Percentiles rank a stretch among this genome's conserved stretches.
Conservation (phyloP, 2,113 vertebrate species). For the Emydura subglobosa region DNA sequence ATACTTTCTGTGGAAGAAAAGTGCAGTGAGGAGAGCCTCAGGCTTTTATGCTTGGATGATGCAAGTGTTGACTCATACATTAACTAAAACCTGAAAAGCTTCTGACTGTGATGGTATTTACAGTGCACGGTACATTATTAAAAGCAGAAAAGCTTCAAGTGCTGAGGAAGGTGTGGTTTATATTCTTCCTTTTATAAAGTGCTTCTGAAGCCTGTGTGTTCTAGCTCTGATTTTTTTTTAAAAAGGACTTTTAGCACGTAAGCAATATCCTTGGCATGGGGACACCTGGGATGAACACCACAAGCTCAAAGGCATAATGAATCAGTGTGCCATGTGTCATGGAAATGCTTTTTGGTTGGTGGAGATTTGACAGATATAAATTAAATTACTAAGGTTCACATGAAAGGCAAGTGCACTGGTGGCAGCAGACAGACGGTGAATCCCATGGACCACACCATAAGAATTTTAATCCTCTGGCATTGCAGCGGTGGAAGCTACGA, state of each 20-base stretch:
- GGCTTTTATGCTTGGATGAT: background rate
- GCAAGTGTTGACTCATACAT: constrained; percentile 1
- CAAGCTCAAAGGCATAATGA: constrained; percentile 42
- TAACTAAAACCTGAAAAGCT: background rate
- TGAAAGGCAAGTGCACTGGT: background rate
- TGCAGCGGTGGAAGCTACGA: background rate
- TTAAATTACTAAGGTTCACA: constrained; percentile 1
- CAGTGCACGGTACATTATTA: background rate
- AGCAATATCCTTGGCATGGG: constrained; percentile 60
- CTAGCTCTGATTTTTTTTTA: constrained; percentile 46
- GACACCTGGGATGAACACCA: constrained; percentile 58
- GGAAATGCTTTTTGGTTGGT: constrained; percentile 30
- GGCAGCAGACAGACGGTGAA: background rate
- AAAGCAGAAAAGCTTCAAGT: background rate
- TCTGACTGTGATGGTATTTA: background rate
- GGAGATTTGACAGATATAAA: background rate
- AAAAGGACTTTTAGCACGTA: constrained; percentile 51
- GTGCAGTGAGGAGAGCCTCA: background rate
- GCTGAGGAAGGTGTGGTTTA: background rate
- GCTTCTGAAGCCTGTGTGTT: background rate
- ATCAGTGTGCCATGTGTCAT: constrained; percentile 35
- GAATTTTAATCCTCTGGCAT: accelerated
- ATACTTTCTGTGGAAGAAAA: background rate
- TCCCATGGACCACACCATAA: background rate
- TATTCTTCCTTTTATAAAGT: background rate